Percentiles rank a stretch among this genome's conserved stretches.
Evolutionary conservation across 2,113 vertebrate species (phyloP).

Genomic region (Coryphaenoides rupestris): DNA sequence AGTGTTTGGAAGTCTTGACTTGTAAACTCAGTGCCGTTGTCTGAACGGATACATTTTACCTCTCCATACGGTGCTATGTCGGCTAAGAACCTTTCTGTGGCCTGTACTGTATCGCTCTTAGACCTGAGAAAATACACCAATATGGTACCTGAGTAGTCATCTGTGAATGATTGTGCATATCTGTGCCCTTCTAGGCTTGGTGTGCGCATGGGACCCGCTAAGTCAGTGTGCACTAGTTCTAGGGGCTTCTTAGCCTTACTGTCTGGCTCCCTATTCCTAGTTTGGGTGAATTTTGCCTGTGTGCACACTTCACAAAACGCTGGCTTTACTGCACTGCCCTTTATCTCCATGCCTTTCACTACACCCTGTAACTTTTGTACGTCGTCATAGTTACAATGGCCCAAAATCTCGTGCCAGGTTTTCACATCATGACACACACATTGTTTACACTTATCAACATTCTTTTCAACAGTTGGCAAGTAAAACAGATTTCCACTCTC

Average conservation of each 20-base stretch:
- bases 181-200: too few species aligned
- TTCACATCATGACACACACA: conserved; percentile 19
- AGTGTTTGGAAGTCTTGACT: conserved; percentile 11
- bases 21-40: conserved; percentile 23
- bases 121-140: conserved; percentile 19
- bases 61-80: conserved; percentile 26
- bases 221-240: too few species aligned
- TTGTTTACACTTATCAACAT: conserved; percentile 5
- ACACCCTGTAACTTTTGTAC: conserved; percentile 18
- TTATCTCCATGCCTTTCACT: conserved; percentile 24
- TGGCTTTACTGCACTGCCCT: too few species aligned
- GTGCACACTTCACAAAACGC: background rate
- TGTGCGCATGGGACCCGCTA: too few species aligned
- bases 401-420: conserved; percentile 32
- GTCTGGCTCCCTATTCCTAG: background rate
- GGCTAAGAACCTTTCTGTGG: conserved; percentile 23
- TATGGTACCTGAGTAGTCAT: conserved; percentile 6
- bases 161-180: conserved; percentile 15
- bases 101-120: conserved; percentile 17
- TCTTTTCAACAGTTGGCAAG: background rate
- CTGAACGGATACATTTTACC: conserved; percentile 20
- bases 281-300: background rate
- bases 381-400: conserved; percentile 23
- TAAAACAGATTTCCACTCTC: conserved; percentile 1
- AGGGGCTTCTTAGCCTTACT: too few species aligned